phyloP scores from a whole-genome alignment of 2,113 vertebrate genomes.

The human (Homo sapiens) region DNA sequence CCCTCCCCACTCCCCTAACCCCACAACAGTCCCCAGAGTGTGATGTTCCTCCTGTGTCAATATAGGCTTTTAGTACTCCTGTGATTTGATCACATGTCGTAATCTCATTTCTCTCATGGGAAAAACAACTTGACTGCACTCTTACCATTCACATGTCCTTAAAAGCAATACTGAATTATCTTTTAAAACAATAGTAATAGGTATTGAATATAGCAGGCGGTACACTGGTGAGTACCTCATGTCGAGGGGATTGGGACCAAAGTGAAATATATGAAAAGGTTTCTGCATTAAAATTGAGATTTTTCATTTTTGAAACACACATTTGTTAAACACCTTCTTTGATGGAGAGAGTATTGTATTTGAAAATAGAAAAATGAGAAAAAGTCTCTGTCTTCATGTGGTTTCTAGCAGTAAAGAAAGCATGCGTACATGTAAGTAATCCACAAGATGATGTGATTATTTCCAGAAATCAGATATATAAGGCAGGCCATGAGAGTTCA shows the following conservation, averaged over 20 bases:
- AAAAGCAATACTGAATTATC: neutral
- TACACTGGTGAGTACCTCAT: neutral
- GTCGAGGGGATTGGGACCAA: neutral
- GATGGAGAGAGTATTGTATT: neutral
- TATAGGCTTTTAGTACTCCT: neutral
- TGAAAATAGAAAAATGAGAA: conserved; percentile 22
- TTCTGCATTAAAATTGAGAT: neutral
- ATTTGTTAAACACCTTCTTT: neutral
- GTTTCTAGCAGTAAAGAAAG: neutral
- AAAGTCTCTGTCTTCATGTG: neutral
- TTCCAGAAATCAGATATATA: neutral
- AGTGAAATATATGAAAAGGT: neutral
- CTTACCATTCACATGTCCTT: neutral
- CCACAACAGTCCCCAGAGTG: too few species aligned
- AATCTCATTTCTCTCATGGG: neutral
- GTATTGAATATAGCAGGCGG: neutral
- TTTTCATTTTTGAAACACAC: neutral
- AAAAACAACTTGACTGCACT: neutral
- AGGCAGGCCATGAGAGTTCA: neutral
- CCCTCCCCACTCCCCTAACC: too few species aligned
- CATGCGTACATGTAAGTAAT: neutral
- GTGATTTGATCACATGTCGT: neutral
- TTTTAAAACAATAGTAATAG: neutral
- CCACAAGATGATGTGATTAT: neutral
- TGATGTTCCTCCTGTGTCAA: neutral